These are phyloP conservation scores for Prunella strophiata DNA, from an alignment of 2,797 vertebrate species.

Conservation along the genomic window DNA sequence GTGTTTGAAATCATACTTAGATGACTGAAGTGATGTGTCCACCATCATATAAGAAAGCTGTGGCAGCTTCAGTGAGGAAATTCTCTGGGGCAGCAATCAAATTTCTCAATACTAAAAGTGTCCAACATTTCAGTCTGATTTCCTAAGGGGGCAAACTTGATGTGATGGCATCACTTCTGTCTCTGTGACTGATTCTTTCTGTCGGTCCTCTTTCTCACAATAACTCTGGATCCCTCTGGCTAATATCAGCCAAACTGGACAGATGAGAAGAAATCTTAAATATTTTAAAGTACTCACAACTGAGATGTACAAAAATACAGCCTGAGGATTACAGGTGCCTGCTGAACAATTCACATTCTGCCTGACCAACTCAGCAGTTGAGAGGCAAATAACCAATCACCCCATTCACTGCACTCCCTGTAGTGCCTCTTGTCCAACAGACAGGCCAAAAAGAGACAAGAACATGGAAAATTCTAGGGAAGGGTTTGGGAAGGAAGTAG, in stretches of 20 bases:
- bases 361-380: background rate
- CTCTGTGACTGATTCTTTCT: background rate
- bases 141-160: background rate
- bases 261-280: background rate
- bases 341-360: background rate
- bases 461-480: background rate
- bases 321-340: background rate
- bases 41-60: background rate
- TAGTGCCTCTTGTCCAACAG: background rate
- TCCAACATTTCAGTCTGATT: conserved; percentile 9
- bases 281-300: background rate
- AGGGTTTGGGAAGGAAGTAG: background rate
- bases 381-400: background rate
- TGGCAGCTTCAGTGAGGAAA: background rate
- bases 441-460: background rate
- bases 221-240: background rate
- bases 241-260: background rate
- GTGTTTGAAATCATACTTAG: background rate
- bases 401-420: background rate
- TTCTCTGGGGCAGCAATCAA: conserved; percentile 5
- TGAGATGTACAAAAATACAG: background rate
- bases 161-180: background rate
- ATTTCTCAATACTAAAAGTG: background rate
- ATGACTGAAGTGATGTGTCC: background rate
- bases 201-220: background rate